phyloP scores from a whole-genome alignment of 2,888 invertebrate species.

The Hypsopygia costalis region DNA sequence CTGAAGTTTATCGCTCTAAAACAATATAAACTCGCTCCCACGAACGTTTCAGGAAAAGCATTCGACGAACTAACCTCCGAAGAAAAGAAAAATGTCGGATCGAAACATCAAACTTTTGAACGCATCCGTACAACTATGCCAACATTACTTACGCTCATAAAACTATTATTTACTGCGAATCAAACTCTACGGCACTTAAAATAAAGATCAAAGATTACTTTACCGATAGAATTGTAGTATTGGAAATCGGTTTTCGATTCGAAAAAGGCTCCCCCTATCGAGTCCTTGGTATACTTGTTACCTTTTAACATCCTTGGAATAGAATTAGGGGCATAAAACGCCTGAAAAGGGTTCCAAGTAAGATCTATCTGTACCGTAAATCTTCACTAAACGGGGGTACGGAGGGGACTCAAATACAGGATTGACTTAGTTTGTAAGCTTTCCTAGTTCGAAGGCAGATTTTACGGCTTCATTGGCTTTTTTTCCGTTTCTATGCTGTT shows the following conservation, averaged over 20 bases:
- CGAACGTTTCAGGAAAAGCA: background rate
- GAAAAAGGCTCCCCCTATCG: conserved; percentile 29
- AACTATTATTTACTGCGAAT: background rate
- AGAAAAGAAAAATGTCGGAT: conserved; percentile 35
- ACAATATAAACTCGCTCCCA: background rate
- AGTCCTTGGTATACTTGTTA: conserved; percentile 26
- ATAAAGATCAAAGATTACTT: background rate
- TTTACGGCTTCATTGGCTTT: conserved; percentile 11
- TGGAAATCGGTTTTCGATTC: conserved; percentile 13
- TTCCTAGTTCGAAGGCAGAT: conserved; percentile 7
- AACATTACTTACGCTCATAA: conserved; percentile 6
- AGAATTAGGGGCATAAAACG: conserved; percentile 50
- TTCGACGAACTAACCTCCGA: background rate
- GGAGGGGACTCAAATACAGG: conserved; percentile 1
- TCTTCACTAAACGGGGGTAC: conserved; percentile 28
- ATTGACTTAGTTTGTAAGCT: conserved; percentile 11
- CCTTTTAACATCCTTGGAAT: conserved; percentile 31
- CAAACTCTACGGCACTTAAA: conserved; percentile 5
- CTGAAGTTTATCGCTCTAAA: background rate
- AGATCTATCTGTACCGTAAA: conserved; percentile 34
- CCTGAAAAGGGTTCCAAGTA: conserved; percentile 46
- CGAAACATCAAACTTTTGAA: conserved; percentile 40
- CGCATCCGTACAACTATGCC: conserved; percentile 17
- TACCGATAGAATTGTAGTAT: conserved; percentile 8
- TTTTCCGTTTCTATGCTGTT: no score